phyloP scores from a whole-genome alignment of 2,797 vertebrate genomes.

The Rhynchotus rufescens region DNA sequence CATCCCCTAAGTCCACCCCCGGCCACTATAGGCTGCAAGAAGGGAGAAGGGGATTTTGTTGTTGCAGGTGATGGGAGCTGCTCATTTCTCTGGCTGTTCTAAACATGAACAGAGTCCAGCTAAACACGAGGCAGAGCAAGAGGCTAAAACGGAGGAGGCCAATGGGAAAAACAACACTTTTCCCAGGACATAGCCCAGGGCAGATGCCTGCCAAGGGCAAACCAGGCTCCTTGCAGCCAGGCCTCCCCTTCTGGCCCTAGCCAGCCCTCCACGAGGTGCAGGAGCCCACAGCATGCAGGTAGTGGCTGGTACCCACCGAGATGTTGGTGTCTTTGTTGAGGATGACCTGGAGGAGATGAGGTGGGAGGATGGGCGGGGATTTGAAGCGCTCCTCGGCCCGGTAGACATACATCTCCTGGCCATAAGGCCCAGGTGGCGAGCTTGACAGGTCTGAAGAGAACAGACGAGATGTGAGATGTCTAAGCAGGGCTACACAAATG shows the following conservation, averaged over 20 bases:
- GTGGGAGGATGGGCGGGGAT: slow-evolving; percentile 94
- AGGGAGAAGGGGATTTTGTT: background rate
- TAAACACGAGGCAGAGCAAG: background rate
- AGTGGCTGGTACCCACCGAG: slow-evolving; percentile 85
- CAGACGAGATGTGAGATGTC: background rate
- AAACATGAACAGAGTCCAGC: background rate
- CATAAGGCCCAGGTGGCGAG: slow-evolving; percentile 94
- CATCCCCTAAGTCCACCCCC: background rate
- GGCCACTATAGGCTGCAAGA: background rate
- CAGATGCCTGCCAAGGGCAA: background rate
- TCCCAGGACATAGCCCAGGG: background rate
- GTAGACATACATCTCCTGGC: slow-evolving; percentile 93
- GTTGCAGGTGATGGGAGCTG: background rate
- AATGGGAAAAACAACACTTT: background rate
- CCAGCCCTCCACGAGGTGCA: background rate
- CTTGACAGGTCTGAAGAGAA: slow-evolving; percentile 90
- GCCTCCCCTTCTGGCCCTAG: background rate
- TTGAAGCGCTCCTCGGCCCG: slow-evolving; percentile 94
- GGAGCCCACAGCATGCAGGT: background rate
- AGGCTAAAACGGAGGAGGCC: background rate
- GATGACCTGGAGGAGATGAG: slow-evolving; percentile 97
- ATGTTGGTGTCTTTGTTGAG: slow-evolving; percentile 99
- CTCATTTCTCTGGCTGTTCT: background rate
- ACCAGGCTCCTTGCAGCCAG: background rate
- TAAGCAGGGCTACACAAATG: background rate